Percentiles rank a stretch among this genome's conserved stretches.
Conservation (phyloP, 2,113 vertebrate genomes). For the Ceyx melanurus region DNA sequence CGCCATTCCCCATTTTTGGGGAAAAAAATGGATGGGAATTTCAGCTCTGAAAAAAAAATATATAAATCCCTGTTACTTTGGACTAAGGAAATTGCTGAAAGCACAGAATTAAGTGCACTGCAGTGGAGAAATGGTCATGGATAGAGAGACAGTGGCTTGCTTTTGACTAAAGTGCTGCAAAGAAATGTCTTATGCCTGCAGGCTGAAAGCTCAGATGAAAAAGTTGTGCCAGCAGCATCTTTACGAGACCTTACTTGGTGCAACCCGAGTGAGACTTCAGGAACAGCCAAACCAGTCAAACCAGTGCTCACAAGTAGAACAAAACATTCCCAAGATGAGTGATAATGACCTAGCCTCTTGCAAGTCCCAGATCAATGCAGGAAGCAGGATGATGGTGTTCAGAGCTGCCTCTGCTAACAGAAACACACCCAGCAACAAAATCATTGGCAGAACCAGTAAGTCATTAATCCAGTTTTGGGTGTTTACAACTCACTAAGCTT, state of each 20-base stretch:
- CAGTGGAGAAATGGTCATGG: background rate
- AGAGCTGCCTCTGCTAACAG: background rate
- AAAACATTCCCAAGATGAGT: background rate
- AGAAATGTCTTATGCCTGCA: background rate
- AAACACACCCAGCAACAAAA: background rate
- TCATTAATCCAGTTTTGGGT: background rate
- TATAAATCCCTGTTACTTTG: background rate
- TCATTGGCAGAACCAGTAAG: background rate
- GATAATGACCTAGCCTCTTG: background rate
- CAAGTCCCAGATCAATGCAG: background rate
- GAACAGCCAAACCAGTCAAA: background rate
- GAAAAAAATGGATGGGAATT: slow-evolving; percentile 18
- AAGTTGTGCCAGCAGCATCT: background rate
- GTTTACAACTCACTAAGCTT: background rate
- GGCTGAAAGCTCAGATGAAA: background rate
- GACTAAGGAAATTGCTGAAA: background rate
- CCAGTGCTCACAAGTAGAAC: background rate
- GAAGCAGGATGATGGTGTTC: background rate
- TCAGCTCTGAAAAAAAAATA: background rate
- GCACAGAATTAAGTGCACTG: background rate
- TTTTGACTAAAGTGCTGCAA: background rate
- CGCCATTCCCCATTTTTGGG: slow-evolving; percentile 9
- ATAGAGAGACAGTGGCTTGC: background rate
- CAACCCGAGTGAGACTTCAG: background rate
- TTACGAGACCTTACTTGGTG: background rate